Evolutionary conservation across 2,888 invertebrate species (phyloP), one percentile per base, ranked within the genome.

Genomic region (Drosophila testacea): DNA sequence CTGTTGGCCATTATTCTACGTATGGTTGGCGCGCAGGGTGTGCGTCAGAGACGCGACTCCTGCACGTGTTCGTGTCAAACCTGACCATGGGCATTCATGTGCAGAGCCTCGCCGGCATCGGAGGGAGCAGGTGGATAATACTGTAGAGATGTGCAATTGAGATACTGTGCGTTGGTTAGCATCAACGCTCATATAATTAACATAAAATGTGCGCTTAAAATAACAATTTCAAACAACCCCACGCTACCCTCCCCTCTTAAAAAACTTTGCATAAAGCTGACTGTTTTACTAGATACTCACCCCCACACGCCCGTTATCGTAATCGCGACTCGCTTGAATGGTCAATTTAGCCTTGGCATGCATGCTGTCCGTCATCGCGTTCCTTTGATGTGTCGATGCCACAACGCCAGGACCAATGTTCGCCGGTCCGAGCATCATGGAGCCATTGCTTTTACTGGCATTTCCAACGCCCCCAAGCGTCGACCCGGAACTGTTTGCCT

Each of bases 301-400:
- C 90, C 93, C 93, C 67, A 95, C 95, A 93, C 95, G 94, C 90
- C 95, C 95, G 90, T 95, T 95, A 92, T 95, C 95, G 92, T 95
- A 95, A 92, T 95, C 95, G 90, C 95, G 94, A 80, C 95, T 95
- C 80, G 95, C 96, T 70, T 96, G 94, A 91, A 96, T 95, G 41
- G 97, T 96, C 89, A 97, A 93, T 88, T 96, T 94, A 54, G 97
- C 96, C 93, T 98, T 98, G 60, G 97, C 96, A 92, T 96, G 96
- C 94, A 98, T 95, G 41, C 97, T 97, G 85, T 97, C 96, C 64
- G 96, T 94, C 69, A 97, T 93, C 2, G 97, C 95, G 70, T 97
- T 96, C 94, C 97, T 96, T 96, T 94, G 71, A 90, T 91, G 92
- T 91, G 90, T 75, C 34, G 87, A 77, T n/a, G 85, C 66, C 57